Evolutionary conservation across 2,888 invertebrate species (phyloP), one percentile per base, ranked within the genome.

Genomic region (Arctia plantaginis): DNA sequence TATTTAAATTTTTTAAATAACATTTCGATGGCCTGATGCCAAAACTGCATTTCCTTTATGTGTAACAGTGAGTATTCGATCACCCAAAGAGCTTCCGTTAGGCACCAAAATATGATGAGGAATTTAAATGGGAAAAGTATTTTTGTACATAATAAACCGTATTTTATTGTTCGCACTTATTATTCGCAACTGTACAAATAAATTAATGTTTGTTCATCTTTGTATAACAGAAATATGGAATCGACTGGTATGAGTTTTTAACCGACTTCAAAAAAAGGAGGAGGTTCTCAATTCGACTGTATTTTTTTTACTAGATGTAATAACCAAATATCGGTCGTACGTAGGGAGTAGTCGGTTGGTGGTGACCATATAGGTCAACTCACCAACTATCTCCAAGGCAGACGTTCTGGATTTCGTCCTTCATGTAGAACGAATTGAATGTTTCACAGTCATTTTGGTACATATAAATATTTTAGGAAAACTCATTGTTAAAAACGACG

Each of bases 11-110:
- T 83, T 80, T 77, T 68, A 80, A 77, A 69, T 83, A 69, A 74
- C 71, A 76, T 73, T 55, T 78, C 68, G 15, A 66, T 85, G 85
- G 85, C 85, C 41, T 39, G 13, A 20, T 81, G 85, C 85, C 85
- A 85, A 82, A 70, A 69, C 73, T 83, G 83, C 82, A 85, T 83
- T 82, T 85, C 84, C 82, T 85, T 81, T 80, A 72, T 74, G 74
- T 62, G 59, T n/a, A 18, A 33, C 66, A 64, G 68, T 71, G 27
- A 74, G 75, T 67, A 55, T 72, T 64, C 72, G 66, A 74, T 79
- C 77, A 71, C 68, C 72, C 65, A 15, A 73, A 55, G 65, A 62
- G 59, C 77, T 82, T 84, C 79, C 82, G 77, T 67, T 67, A 79
- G 66, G 51, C n/a, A 27, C 62, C 79, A 76, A 77, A 78, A 76